phyloP scores from a whole-genome alignment of 2,888 invertebrate species.

The Protula sp. region DNA sequence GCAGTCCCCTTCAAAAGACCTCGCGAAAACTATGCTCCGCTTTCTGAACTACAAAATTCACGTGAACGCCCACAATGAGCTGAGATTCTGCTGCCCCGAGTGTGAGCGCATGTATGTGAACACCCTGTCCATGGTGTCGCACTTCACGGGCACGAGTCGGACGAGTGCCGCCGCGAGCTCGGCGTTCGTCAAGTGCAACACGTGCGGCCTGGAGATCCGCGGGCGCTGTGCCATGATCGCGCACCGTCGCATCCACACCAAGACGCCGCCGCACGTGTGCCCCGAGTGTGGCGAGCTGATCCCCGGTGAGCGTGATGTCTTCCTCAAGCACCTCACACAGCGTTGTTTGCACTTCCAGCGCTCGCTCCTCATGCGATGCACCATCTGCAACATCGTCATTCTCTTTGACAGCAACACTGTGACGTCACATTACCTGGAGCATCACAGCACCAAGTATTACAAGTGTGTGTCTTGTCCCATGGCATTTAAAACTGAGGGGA shows the following conservation, averaged over 20 bases:
- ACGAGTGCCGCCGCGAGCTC: not conserved
- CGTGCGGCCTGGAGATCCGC: not conserved
- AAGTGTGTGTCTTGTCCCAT: not conserved
- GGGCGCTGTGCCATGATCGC: slow-evolving; percentile 21
- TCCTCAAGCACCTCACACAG: slow-evolving; percentile 30
- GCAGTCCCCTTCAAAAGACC: too few species aligned
- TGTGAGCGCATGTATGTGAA: not conserved
- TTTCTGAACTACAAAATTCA: too few species aligned
- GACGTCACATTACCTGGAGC: not conserved
- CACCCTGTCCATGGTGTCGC: not conserved
- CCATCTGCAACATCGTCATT: not conserved
- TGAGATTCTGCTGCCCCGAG: not conserved
- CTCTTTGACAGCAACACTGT: not conserved
- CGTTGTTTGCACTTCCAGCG: slow-evolving; percentile 35
- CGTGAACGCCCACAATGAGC: too few species aligned
- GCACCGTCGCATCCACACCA: slow-evolving; percentile 60
- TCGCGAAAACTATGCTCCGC: not conserved
- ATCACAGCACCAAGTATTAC: not conserved
- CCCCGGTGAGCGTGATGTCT: slow-evolving; percentile 48
- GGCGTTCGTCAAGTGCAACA: not conserved
- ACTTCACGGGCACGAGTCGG: not conserved
- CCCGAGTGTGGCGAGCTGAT: slow-evolving; percentile 63
- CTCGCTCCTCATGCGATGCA: not conserved
- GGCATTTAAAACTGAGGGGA: not conserved
- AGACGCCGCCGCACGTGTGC: slow-evolving; percentile 59